Evolutionary conservation across 2,113 vertebrate genomes (phyloP), one percentile per base, ranked within the genome.

Genomic region (Globicephala melas): DNA sequence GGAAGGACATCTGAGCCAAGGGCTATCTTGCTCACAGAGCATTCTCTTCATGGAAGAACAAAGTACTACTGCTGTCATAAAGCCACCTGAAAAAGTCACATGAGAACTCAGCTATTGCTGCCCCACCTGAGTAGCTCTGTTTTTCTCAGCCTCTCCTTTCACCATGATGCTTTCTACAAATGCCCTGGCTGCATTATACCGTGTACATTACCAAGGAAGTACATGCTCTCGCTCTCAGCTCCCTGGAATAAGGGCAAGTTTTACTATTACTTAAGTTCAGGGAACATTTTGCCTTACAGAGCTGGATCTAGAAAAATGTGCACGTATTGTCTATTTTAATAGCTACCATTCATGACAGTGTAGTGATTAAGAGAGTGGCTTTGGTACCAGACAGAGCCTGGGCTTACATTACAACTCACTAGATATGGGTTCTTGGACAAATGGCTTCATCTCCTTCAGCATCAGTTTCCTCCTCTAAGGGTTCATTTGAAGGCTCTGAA

Each of bases 371-470:
- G 74, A 94, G 26, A 1, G 3, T 82, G 71, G 7, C 77, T 97
- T 91, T 94, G 82, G 91, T 91, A 86, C 76, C 88, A 94, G 74
- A 92, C 15, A 92, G 44, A 97, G 91, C 65, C n/a, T 44, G 50
- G 21, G 33, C 96, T 93, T 94, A 70, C 89, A 96, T 91, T 90
- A 93, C 58, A 94, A 73, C 70, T 94, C 91, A 82, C 25, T 47
- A 58, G 38, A 95, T 74, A 94, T 6, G 50, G 71, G 79, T 60
- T 86, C 67, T 73, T 83, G 21, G 67, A 89, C 60, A 92, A 96
- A 85, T 94, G 74, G 96, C 47, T 86, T 94, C 87, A 82, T 84
- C 38, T 93, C 44, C 55, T 26, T 94, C 25, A 68, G 47, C 70
- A 18, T 95, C 68, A 79, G 53, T 85, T 96, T 96, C 73, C 53